Evolutionary conservation across 1,140 invertebrate genomes (phyloP), one percentile per base, ranked within the genome.

Genomic region (Eumeta japonica): DNA sequence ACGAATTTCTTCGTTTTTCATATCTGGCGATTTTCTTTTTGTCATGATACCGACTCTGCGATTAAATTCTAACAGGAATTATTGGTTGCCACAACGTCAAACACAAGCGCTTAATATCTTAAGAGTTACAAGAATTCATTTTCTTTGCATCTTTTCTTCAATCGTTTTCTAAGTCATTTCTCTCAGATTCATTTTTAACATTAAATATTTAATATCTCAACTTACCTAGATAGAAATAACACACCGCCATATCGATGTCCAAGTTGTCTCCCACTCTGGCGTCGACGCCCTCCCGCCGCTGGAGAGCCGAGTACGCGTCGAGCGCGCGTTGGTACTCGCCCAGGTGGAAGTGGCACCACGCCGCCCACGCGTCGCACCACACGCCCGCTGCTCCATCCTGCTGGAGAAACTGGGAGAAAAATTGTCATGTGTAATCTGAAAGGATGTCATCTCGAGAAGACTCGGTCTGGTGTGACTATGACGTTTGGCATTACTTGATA

Each of bases 161-260:
- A n/a, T n/a, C n/a, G n/a, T n/a, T n/a, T n/a, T n/a, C n/a, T n/a
- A n/a, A n/a, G n/a, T n/a, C n/a, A n/a, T n/a, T n/a, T n/a, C n/a
- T n/a, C n/a, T n/a, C n/a, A n/a, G n/a, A n/a, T n/a, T n/a, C n/a
- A n/a, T n/a, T n/a, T n/a, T n/a, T n/a, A n/a, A n/a, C n/a, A n/a
- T n/a, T n/a, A n/a, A n/a, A n/a, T n/a, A n/a, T n/a, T n/a, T n/a
- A n/a, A n/a, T n/a, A n/a, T n/a, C n/a, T n/a, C n/a, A n/a, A 42
- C 80, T 87, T 85, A 60, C 94, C 95, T 41, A 98, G 77, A 59
- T 93, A 97, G 64, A 98, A 98, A 67, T 92, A 92, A 66, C 93
- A 97, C 39, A 95, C 96, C 4, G 91, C 93, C 3, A 97, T 73
- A 76, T 94, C 94, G 2, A 89, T 79, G 27, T 77, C 75, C 3